Percentiles rank a stretch among this genome's conserved stretches.
These are phyloP conservation scores for Panulirus ornatus DNA, from an alignment of 1,140 invertebrate genomes.

Conservation along the genomic window DNA sequence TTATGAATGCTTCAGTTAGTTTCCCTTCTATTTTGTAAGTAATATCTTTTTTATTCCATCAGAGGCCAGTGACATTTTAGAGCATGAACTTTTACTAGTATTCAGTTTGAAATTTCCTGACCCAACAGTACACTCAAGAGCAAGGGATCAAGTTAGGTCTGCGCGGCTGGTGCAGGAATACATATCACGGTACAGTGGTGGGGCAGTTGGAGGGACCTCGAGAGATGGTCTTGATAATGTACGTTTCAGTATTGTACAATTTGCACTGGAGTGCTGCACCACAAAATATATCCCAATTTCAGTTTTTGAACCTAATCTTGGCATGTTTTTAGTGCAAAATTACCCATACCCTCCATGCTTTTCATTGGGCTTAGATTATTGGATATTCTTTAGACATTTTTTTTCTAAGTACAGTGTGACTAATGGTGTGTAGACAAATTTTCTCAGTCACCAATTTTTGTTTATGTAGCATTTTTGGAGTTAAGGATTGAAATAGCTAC, in stretches of 20 bases:
- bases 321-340: neutral
- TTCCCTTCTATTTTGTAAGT: neutral
- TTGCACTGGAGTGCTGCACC: neutral
- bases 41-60: neutral
- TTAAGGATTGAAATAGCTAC: too few species aligned
- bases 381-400: too few species aligned
- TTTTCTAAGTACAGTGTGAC: too few species aligned
- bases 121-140: constrained; percentile 53
- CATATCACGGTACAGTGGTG: constrained; percentile 45
- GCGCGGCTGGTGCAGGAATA: constrained; percentile 57
- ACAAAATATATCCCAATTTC: neutral
- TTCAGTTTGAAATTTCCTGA: too few species aligned
- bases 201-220: constrained; percentile 57
- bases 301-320: neutral
- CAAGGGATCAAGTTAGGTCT: constrained; percentile 53
- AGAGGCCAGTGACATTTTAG: neutral
- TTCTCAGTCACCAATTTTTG: too few species aligned
- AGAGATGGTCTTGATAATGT: constrained; percentile 40
- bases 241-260: constrained; percentile 29
- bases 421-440: too few species aligned
- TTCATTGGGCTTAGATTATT: too few species aligned
- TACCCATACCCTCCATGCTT: neutral
- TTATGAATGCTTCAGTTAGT: neutral
- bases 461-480: too few species aligned
- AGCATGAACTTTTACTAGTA: neutral